These are phyloP conservation scores for Chloroclystis v-ata DNA, from an alignment of 2,888 invertebrate genomes.

Conservation along the genomic window DNA sequence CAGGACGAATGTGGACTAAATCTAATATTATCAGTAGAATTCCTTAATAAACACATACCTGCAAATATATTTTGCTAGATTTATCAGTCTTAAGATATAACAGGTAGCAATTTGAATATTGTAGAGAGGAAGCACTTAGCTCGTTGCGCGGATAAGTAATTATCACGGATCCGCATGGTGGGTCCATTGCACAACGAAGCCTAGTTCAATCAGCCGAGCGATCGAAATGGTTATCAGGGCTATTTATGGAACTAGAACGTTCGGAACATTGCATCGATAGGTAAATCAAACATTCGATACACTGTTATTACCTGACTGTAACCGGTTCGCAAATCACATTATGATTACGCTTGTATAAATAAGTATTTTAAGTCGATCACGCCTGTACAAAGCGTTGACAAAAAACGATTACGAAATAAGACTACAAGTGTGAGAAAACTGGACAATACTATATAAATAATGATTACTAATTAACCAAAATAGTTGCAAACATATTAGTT, in stretches of 20 bases:
- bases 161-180: slow-evolving; percentile 18
- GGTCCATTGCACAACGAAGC: slow-evolving; percentile 13
- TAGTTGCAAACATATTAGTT: no score
- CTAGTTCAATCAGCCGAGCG: slow-evolving; percentile 2
- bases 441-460: no score
- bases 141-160: slow-evolving; percentile 9
- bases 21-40: no score
- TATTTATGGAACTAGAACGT: neutral
- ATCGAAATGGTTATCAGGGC: neutral
- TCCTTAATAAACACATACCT: no score
- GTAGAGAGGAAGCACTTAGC: slow-evolving; percentile 14
- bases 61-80: no score
- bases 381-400: no score
- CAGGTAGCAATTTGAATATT: neutral
- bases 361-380: no score
- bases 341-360: neutral
- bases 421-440: no score
- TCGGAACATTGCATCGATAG: neutral
- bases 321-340: neutral
- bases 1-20: no score
- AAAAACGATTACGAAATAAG: no score
- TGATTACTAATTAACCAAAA: no score
- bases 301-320: neutral
- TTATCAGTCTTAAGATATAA: no score
- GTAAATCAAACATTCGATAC: neutral